Base-by-base conservation (phyloP, 2,888 invertebrate genomes). In the Odontomyia ornata region DNA sequence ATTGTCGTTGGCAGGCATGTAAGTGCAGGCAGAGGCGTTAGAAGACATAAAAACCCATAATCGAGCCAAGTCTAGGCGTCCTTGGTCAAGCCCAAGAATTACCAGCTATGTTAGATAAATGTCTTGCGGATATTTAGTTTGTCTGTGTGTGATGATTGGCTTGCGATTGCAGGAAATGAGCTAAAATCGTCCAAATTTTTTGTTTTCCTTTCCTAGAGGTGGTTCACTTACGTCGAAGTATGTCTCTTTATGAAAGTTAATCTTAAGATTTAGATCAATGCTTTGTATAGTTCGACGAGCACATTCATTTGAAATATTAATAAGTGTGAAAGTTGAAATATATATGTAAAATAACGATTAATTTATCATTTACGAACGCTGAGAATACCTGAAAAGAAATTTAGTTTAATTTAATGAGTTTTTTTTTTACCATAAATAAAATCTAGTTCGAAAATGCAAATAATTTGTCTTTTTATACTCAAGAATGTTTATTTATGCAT, bases 61-160 rank as follows among this genome's bases (percentile, higher is more conserved):
- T 9, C 64, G 27, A 28, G 11, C 25, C 27, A n/a, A n/a, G 64
- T 15, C 27, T 64, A 27, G 18, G n/a, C 5, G 21, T 36, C 67
- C 23, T 36, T 67, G 67, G 46, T 9, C 21, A 46, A 46, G 9
- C 46, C 9, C 21, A 43, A 46, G 46, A 46, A 46, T 23, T 43
- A 67, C 43, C 18, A 67, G 67, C 15, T 21, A n/a, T n/a, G n/a
- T n/a, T n/a, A 21, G 67, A 67, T 43, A 67, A 46, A 67, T 67
- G 23, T 46, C 67, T 67, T 67, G 15, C 67, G 36, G 67, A 18
- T 21, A 43, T 21, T 21, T 43, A 13, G n/a, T 27, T 3, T 7
- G 18, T 21, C 25, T 60, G 60, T 21, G 60, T 21, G 60, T 60
- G 36, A 9, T 36, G 36, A 36, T 25, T 18, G 52, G 52, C 15